A percentile compares a stretch with the other conserved stretches of the same genome.
Evolutionary conservation across 2,888 invertebrate species (phyloP).

Genomic region (Masnerella sp.): DNA sequence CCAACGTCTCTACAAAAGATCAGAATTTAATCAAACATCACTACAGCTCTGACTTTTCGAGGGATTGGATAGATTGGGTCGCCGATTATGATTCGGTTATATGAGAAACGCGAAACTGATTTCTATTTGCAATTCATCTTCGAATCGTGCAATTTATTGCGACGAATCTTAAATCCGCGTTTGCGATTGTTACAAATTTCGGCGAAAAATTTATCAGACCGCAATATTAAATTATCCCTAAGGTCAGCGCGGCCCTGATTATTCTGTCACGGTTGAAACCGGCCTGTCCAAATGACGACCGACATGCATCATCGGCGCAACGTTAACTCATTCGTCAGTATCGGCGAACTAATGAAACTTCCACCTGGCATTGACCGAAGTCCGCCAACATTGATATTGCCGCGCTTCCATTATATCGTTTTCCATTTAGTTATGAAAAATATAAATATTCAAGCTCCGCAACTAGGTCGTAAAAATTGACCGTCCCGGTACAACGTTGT

Average conservation of each 20-base stretch:
- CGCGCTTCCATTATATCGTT: conserved; percentile 1
- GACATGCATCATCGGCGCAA: conserved; percentile 47
- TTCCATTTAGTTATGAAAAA: not conserved
- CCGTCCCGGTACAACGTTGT: too few relatives aligned
- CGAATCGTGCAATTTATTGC: too few relatives aligned
- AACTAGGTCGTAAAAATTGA: not conserved
- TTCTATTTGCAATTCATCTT: too few relatives aligned
- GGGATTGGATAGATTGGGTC: too few relatives aligned
- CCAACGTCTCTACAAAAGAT: too few relatives aligned
- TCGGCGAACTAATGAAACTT: conserved; percentile 48
- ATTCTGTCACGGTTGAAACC: conserved; percentile 45
- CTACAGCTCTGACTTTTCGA: too few relatives aligned
- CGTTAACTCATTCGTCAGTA: conserved; percentile 53
- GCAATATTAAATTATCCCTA: conserved; percentile 53
- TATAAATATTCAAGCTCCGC: not conserved
- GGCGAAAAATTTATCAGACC: conserved; percentile 29
- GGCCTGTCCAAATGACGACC: conserved; percentile 39
- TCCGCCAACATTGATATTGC: conserved; percentile 16
- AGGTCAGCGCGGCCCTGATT: conserved; percentile 41
- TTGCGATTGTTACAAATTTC: too few relatives aligned
- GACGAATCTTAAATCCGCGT: too few relatives aligned
- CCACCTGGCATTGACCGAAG: conserved; percentile 18
- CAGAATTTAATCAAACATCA: too few relatives aligned
- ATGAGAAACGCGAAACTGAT: too few relatives aligned
- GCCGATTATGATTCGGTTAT: too few relatives aligned